Evolutionary conservation across 2,113 vertebrate genomes (phyloP), one percentile per base, ranked within the genome.

Genomic region (Corydoras maculifer): DNA sequence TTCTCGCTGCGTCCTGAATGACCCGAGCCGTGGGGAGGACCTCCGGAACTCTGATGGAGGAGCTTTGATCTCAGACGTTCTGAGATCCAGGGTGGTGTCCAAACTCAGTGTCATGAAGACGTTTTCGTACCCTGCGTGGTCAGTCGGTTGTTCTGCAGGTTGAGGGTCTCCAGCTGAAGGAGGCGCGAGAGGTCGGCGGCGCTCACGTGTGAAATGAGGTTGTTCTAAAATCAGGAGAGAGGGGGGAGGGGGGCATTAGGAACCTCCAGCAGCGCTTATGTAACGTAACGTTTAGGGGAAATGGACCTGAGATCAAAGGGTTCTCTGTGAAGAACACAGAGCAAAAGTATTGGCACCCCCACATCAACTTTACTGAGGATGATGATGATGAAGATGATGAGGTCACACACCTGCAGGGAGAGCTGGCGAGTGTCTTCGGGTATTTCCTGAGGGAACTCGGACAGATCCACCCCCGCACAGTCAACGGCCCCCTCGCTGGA

Each of bases 121-220:
- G 18, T 25, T 25, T 25, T 25, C 18, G 18, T n/a, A 99, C 96
- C 97, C 76, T 93, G 87, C 25, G 94, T 93, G 9, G 92, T 97
- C 62, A 99, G 91, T 57, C 91, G 91, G 83, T 99, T 99, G 87
- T 98, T 99, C 79, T 99, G 97, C 62, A 99, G 88, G 86, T 99
- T 99, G 67, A 99, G 90, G 0, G 94, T 99, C 87, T 98, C 93
- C 30, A 99, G 86, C 10, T 83, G 90, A 70, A 92, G 85, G 68
- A 99, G 93, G 69, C 91, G 88, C 12, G 92, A 88, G n/a, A 99
- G 90, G 49, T 97, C 92, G 75, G 93, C 90, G 4, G 91, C 85
- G 51, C 89, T 93, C 78, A 99, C 92, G 84, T 93, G 87, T 82
- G 93, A 87, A 66, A 99, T 94, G 81, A 92, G 94, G 85, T 99